phyloP scores from a whole-genome alignment of 2,888 invertebrate species.

The Sphaerophoria rueppellii region DNA sequence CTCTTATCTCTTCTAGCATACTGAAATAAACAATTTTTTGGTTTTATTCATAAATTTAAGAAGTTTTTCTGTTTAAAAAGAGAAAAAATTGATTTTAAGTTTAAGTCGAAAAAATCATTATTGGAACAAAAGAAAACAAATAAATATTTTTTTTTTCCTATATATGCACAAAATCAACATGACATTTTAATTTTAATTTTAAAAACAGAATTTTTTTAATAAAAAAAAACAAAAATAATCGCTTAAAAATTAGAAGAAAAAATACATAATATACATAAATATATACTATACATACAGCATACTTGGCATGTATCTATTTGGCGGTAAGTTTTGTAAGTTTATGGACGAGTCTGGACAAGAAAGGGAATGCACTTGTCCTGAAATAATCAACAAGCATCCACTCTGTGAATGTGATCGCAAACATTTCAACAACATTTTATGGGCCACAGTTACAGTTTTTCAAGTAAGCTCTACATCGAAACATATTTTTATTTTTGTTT shows the following conservation, averaged over 20 bases:
- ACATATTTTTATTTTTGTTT: slow-evolving; percentile 55
- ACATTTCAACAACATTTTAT: slow-evolving; percentile 99
- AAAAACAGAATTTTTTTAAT: slow-evolving; percentile 58
- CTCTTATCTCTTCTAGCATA: slow-evolving; percentile 47
- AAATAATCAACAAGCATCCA: slow-evolving; percentile 93
- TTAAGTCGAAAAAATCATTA: slow-evolving; percentile 26
- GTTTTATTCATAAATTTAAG: neutral
- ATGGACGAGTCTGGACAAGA: slow-evolving; percentile 91
- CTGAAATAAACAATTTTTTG: slow-evolving; percentile 5
- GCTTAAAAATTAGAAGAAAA: slow-evolving; percentile 56
- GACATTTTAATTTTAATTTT: slow-evolving; percentile 71
- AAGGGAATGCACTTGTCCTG: slow-evolving; percentile 96
- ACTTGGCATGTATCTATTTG: slow-evolving; percentile 99
- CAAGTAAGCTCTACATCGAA: slow-evolving; percentile 88
- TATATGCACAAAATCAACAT: slow-evolving; percentile 49
- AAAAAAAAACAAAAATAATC: slow-evolving; percentile 48
- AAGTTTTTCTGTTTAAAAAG: neutral
- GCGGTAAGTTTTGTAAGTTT: slow-evolving; percentile 99
- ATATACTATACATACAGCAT: slow-evolving; percentile 87
- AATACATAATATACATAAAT: slow-evolving; percentile 73
- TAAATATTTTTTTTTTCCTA: slow-evolving; percentile 54
- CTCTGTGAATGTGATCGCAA: slow-evolving; percentile 98
- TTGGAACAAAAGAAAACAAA: slow-evolving; percentile 54
- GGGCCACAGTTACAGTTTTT: slow-evolving; percentile 98
- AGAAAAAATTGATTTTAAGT: slow-evolving; percentile 11